Base-by-base conservation (phyloP, 2,113 vertebrate genomes). In the Origma solitaria region DNA sequence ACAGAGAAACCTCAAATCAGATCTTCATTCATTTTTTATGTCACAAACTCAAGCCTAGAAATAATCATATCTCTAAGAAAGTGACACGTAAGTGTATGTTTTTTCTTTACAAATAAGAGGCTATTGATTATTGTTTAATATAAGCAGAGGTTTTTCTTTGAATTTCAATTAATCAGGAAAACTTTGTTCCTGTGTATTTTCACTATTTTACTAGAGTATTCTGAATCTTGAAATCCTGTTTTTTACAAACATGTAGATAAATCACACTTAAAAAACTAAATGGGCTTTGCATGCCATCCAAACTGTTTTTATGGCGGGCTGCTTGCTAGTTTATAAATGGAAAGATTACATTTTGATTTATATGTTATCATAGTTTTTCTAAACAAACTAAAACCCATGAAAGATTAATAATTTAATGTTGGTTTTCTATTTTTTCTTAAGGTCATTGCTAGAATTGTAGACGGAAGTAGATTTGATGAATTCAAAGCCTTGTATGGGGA, bases 401-500 rank as follows among this genome's bases (percentile, higher is more conserved):
- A 60, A 15, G 50, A 54, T 61, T 79, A 54, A 21, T 16, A 51
- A 47, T 69, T 68, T 82, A 7, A 84, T 88, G 80, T 38, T 76
- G 24, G 76, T 91, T 88, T 89, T 93, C 58, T 84, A 13, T 64
- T 94, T 96, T 91, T 96, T 38, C 69, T 98, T 97, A 95, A 99
- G 99, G 99, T 99, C 77, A 99, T 99, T 72, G 99, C 99, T 90
- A 98, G 99, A 98, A 97, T 99, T 80, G 99, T 99, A 62, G 99
- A 99, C 22, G 99, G 99, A 96, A 99, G 99, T 98, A 99, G 97
- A 98, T 99, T 99, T 97, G 98, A 98, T 95, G 99, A 99, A 97
- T 99, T 99, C 97, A 99, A 99, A 97, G 98, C 99, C 44, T 98
- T 99, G n/a, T 99, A 99, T 91, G 99, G 99, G 94, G 99, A 99